Evolutionary conservation across 2,113 vertebrate genomes (phyloP).

Genomic region (Ariopsis seemanni): DNA sequence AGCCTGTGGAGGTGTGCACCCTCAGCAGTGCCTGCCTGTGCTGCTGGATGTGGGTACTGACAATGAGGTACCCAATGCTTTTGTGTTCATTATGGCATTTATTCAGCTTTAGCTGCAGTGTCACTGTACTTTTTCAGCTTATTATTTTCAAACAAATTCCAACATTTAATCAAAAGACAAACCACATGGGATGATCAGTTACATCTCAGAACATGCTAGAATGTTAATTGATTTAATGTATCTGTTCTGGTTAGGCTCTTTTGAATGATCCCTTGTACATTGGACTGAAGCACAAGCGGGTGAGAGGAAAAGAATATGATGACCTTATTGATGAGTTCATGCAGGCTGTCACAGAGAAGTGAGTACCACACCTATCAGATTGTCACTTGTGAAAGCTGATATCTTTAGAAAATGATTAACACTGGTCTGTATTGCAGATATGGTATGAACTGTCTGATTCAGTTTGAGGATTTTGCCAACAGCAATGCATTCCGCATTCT

Average conservation of each 20-base stretch:
- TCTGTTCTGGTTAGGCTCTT: conserved; percentile 77
- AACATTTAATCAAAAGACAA: not conserved
- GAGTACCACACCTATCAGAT: conserved; percentile 56
- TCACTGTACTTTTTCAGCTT: not conserved
- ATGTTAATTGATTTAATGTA: not conserved
- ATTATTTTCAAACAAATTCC: not conserved
- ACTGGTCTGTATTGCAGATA: conserved; percentile 74
- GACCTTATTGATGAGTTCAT: conserved; percentile 96
- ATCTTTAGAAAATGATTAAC: conserved; percentile 5
- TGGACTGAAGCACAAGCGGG: conserved; percentile 90
- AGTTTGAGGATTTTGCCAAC: conserved; percentile 98
- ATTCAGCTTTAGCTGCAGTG: not conserved
- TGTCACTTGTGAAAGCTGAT: not conserved
- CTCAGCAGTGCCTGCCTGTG: conserved; percentile 92
- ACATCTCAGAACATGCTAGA: not conserved
- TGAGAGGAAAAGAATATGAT: conserved; percentile 90
- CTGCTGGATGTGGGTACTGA: conserved; percentile 97
- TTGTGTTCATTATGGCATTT: not conserved
- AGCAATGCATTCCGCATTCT: conserved; percentile 94
- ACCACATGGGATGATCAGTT: not conserved
- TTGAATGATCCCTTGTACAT: conserved; percentile 93
- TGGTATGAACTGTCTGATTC: conserved; percentile 92
- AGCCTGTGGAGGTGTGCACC: conserved; percentile 89
- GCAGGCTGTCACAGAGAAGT: conserved; percentile 94
- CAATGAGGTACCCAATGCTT: conserved; percentile 80